Base-by-base conservation (phyloP, 2,888 invertebrate genomes). In the Mythimna albipuncta region DNA sequence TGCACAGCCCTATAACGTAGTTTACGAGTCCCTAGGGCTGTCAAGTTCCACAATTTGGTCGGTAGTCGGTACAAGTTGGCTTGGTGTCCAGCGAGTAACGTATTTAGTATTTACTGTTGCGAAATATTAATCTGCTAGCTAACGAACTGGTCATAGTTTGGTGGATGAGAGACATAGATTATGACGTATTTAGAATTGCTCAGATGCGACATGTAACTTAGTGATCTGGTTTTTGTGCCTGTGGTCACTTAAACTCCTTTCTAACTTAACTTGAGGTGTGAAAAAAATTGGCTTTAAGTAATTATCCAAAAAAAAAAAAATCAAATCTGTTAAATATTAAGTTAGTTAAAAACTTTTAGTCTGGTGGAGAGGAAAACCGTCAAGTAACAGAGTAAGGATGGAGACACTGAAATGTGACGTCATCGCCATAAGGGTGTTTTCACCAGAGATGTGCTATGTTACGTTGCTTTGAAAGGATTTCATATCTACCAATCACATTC, bases 21-120 rank as follows among this genome's bases (percentile, higher is more conserved):
- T 62, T 2, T 81, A 82, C 82, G 78, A 77, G 80, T 92, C 94
- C 91, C 95, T 75, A 92, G 94, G 94, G 94, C 78, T 92, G 92
- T 81, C 91, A 95, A 95, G 93, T 96, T 94, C 92, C 90, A 93
- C 94, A 95, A 95, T 95, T 95, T 94, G 90, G 88, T 41, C 55
- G 67, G 88, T 86, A 89, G 88, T 52, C 66, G 54, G 88, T 86
- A 89, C 92, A 94, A 95, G 91, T 95, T 94, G 88, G 87, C 84
- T 89, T 91, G 89, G 89, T 93, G 95, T 93, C 94, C 94, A 87
- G 80, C 91, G 91, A 92, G 94, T 95, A 94, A 96, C 92, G 93
- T 94, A 96, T 96, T 96, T 95, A 96, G 93, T 94, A 96, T 96
- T 96, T 95, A 96, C 93, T 90, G 91, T 91, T 88, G 88, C 95